Evolutionary conservation across 2,113 vertebrate species (phyloP).

Genomic region (Chloropsis cyanopogon): DNA sequence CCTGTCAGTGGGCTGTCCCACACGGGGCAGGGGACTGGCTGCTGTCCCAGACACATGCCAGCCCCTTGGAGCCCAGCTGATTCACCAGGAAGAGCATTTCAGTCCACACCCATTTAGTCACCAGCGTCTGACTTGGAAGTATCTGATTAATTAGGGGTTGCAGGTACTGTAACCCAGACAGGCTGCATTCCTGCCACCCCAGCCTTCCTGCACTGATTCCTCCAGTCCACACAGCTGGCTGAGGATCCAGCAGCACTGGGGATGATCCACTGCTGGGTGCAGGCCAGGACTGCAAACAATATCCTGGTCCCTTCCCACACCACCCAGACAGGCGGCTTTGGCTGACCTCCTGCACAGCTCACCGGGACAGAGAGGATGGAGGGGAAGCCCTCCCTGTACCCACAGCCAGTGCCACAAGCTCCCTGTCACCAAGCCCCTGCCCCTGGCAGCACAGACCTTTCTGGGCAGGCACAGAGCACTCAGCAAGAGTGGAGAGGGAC

Average conservation of each 20-base stretch:
- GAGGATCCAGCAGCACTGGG: background rate
- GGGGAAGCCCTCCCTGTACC: background rate
- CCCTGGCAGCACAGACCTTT: background rate
- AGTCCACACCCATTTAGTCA: constrained; percentile 2
- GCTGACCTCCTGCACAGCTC: background rate
- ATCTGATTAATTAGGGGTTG: background rate
- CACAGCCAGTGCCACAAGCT: background rate
- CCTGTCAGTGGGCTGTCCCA: rapidly evolving
- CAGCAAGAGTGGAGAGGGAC: background rate
- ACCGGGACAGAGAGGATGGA: background rate
- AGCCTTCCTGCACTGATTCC: background rate
- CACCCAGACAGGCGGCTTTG: background rate
- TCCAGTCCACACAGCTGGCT: background rate
- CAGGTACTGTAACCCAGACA: background rate
- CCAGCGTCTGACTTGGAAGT: background rate
- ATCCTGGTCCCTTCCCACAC: background rate
- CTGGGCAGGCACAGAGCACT: background rate
- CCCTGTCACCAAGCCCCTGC: background rate
- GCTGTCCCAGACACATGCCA: rapidly evolving
- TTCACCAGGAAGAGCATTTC: background rate
- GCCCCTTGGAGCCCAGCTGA: rapidly evolving
- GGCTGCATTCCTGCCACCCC: background rate
- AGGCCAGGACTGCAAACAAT: background rate
- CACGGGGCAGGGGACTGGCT: rapidly evolving
- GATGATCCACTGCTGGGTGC: background rate